Conservation (phyloP, 1,140 invertebrate genomes). For the Bombus huntii region DNA sequence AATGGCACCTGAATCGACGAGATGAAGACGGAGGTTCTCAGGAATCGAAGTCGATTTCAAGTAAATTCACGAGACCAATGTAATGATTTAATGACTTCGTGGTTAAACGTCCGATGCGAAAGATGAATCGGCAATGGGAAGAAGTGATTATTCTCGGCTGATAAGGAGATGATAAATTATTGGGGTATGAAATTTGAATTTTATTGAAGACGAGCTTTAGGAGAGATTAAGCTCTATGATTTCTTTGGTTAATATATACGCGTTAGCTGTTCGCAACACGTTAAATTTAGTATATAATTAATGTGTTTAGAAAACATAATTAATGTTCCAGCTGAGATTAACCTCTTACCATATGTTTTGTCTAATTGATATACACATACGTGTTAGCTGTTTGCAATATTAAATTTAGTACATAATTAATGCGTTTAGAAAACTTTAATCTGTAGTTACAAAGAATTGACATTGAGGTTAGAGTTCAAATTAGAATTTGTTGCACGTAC, state of each 20-base stretch:
- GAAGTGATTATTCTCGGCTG: background rate
- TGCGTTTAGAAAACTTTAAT: too few species aligned
- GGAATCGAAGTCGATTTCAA: background rate
- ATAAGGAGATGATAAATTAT: background rate
- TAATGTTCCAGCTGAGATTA: too few species aligned
- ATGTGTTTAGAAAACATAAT: too few species aligned
- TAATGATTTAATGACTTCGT: conserved; percentile 16
- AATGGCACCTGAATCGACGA: conserved; percentile 15
- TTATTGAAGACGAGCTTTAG: background rate
- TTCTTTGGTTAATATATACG: background rate
- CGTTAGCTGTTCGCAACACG: too few species aligned
- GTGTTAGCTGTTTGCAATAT: too few species aligned
- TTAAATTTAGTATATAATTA: too few species aligned
- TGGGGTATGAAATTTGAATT: background rate
- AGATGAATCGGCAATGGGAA: background rate
- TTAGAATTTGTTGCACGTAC: too few species aligned
- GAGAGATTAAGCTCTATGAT: background rate
- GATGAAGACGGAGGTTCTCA: background rate
- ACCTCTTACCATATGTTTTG: too few species aligned
- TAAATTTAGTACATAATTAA: too few species aligned
- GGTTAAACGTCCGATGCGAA: background rate
- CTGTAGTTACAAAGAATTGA: too few species aligned
- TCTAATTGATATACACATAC: too few species aligned
- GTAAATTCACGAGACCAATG: background rate
- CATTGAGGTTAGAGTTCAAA: too few species aligned